A percentile compares a stretch with the other conserved stretches of the same genome.
These are phyloP conservation scores for Temnopleurus reevesii DNA, from an alignment of 53 echinoderm and acorn worm species.

Conservation along the genomic window DNA sequence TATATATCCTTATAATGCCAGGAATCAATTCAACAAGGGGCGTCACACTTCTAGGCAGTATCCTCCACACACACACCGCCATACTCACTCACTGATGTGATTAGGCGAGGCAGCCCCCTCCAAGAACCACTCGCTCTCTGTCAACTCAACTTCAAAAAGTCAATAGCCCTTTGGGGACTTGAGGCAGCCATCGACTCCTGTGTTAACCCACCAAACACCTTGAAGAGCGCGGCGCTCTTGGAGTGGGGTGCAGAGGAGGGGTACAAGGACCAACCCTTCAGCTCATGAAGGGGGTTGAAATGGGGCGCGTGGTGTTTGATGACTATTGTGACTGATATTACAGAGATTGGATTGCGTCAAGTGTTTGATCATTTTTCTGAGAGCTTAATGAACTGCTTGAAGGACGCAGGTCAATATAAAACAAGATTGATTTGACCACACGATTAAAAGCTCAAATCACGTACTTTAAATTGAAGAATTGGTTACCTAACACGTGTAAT, in stretches of 20 bases:
- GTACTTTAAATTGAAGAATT: too few species aligned
- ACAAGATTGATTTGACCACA: constrained; percentile 1
- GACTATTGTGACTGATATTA: constrained; percentile 35
- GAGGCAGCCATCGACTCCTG: background rate
- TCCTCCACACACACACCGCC: constrained; percentile 17
- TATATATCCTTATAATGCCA: background rate
- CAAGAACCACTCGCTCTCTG: constrained; percentile 28
- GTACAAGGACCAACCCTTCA: constrained; percentile 23
- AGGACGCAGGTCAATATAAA: constrained; percentile 11
- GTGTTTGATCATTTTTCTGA: constrained; percentile 42
- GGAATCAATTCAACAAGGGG: constrained; percentile 26
- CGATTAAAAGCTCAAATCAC: too few species aligned
- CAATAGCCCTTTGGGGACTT: constrained; percentile 49
- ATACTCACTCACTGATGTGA: constrained; percentile 15
- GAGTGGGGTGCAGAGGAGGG: constrained; percentile 3
- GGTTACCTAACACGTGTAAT: too few species aligned
- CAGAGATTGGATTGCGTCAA: background rate
- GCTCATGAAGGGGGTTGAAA: background rate
- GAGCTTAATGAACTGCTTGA: constrained; percentile 3
- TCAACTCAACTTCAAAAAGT: constrained; percentile 56
- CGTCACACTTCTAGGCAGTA: constrained; percentile 6
- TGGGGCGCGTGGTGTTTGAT: background rate
- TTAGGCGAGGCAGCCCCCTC: constrained; percentile 22
- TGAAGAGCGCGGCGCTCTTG: background rate
- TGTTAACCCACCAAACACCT: constrained; percentile 16